Conservation (phyloP, 2,797 vertebrate genomes). For the Remorina albescens region DNA sequence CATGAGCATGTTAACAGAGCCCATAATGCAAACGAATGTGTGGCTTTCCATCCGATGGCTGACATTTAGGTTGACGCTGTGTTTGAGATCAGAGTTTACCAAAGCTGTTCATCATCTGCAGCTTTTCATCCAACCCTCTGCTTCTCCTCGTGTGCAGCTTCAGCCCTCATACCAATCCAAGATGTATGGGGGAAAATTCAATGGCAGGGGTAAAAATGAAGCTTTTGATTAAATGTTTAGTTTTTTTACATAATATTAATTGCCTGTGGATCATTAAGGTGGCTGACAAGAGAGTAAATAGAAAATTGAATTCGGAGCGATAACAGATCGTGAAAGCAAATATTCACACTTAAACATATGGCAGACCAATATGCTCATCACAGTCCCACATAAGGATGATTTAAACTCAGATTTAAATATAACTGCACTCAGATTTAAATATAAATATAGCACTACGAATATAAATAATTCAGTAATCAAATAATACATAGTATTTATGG, state of each 20-base stretch:
- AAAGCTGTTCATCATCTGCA: conserved; percentile 27
- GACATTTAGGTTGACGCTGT: conserved; percentile 30
- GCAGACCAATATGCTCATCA: conserved; percentile 12
- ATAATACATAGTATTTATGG: conserved; percentile 20
- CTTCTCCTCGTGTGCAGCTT: neutral
- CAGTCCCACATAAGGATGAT: conserved; percentile 18
- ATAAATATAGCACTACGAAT: conserved; percentile 13
- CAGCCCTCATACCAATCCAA: conserved; percentile 14
- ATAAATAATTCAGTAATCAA: conserved; percentile 35
- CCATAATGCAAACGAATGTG: conserved; percentile 10
- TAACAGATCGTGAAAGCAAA: conserved; percentile 6
- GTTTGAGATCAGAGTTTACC: conserved; percentile 31
- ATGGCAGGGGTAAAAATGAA: neutral
- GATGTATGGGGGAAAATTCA: conserved; percentile 4
- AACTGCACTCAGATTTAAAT: conserved; percentile 22
- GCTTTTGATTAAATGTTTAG: too few relatives aligned
- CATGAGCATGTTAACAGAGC: conserved; percentile 41
- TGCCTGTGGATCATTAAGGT: conserved; percentile 7
- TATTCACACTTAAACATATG: conserved; percentile 10
- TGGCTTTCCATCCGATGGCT: neutral
- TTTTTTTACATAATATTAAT: neutral
- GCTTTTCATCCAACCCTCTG: conserved; percentile 25
- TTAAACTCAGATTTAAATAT: conserved; percentile 18
- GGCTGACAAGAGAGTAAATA: neutral
- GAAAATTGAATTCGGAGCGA: conserved; percentile 1